Evolutionary conservation across 2,888 invertebrate genomes (phyloP).

Genomic region (Labia minor): DNA sequence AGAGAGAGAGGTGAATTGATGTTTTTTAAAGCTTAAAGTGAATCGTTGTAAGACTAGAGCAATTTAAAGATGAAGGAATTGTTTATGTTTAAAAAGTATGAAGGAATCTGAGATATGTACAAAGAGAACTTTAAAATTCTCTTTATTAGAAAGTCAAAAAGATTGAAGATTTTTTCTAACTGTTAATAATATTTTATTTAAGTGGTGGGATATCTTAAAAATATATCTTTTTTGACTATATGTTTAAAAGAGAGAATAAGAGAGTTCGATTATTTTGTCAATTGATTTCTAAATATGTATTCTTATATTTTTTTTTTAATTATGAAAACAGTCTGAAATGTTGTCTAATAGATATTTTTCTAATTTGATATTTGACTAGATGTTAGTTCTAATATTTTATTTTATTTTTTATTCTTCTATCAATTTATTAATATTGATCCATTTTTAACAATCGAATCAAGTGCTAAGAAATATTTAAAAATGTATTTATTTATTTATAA

Average conservation of each 20-base stretch:
- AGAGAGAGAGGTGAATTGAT: no score
- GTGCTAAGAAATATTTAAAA: no score
- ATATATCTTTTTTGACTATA: not conserved
- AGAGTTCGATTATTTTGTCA: not conserved
- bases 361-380: no score
- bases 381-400: no score
- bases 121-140: not conserved
- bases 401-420: not conserved
- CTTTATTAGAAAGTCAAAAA: not conserved
- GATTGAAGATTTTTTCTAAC: not conserved
- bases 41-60: slow-evolving; percentile 6
- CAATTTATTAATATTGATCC: not conserved
- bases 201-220: not conserved
- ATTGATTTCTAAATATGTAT: slow-evolving; percentile 4
- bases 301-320: not conserved
- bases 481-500: no score
- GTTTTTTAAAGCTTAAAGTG: not conserved
- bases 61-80: not conserved
- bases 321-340: not conserved
- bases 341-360: not conserved
- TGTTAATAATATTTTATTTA: not conserved
- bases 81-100: not conserved
- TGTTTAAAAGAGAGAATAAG: not conserved
- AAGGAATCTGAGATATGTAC: slow-evolving; percentile 3
- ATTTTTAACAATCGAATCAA: no score